Evolutionary conservation across 30 jellyfish, hydroid and myxozoan genomes (phyloP), one percentile per base, ranked within the genome.

Genomic region (Euphysa ruthae): DNA sequence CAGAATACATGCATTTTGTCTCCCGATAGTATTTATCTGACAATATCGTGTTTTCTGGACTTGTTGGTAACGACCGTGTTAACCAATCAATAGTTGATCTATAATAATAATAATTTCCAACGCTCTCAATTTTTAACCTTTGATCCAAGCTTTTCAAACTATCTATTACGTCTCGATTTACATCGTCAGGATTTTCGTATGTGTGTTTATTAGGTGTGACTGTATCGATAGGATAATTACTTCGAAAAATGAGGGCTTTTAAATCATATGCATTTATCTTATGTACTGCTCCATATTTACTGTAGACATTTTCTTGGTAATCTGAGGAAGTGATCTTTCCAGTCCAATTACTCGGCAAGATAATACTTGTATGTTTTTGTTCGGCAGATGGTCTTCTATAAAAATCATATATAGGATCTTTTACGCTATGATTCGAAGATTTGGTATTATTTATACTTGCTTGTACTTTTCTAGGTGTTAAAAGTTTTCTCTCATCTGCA

Each of bases 141-240:
- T 57, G 42, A 51, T 77, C 95, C 15, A 85, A 83, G 65, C 93
- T 85, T 46, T 60, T 58, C 29, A 85, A 43, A 35, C 93, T 85
- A 50, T 70, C 64, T 50, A 85, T 61, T 0, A 93, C 93, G 52
- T 82, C 94, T 46, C 60, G 60, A 28, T 56, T 44, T 56, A 22
- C 22, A n/a, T 56, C 69, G 42, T 56, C 69, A n/a, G n/a, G n/a
- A n/a, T n/a, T n/a, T n/a, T n/a, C n/a, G n/a, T n/a, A n/a, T 5
- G 69, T 56, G n/a, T n/a, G n/a, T 70, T 66, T 82, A 65, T 82
- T 71, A 0, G 96, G 96, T 13, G 78, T 75, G 31, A 85, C 93
- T 22, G 63, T 78, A 61, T 70, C 29, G 55, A 85, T 77, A 12
- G 96, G 96, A 14, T 57, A 61, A 0, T 63, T 25, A 55, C 78